Conservation (phyloP, 2,113 vertebrate genomes). For the Oryctolagus cuniculus region mOryCun1.1 NC_091451.1:47174001-47174500, state of each 20-base stretch:
- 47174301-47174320: not conserved
- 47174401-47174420: too few species aligned
- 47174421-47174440: not conserved
- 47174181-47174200: not conserved
- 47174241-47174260: not conserved
- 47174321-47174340: not conserved
- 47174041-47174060: too few species aligned
- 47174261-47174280: too few species aligned
- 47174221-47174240: not conserved
- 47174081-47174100: not conserved
- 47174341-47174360: not conserved
- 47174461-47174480: not conserved
- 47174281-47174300: too few species aligned
- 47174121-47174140: not conserved
- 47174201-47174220: not conserved
- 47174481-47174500: too few species aligned
- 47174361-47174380: not conserved
- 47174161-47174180: too few species aligned
- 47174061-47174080: too few species aligned
- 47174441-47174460: not conserved
- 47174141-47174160: too few species aligned
- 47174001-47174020: not conserved
- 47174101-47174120: not conserved
- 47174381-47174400: too few species aligned
- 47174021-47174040: not conserved